Base-by-base conservation (phyloP, 2,113 vertebrate species). In the Drymodes brunneopygia region DNA sequence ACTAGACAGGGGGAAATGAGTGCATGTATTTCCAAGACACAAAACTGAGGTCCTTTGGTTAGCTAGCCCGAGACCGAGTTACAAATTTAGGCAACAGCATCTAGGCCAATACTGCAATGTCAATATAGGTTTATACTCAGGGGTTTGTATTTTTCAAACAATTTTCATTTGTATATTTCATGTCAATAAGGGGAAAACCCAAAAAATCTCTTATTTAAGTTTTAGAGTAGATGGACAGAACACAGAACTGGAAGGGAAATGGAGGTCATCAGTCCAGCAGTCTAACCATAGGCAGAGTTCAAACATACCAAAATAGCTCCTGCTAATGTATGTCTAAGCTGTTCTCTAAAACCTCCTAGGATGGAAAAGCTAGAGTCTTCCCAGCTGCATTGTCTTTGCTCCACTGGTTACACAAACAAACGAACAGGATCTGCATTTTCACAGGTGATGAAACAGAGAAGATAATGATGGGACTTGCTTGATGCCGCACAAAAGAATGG, bases 401-500 rank as follows among this genome's bases (percentile, higher is more conserved):
- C 57, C 38, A 65, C 1, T 35, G 3, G 1, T 71, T 53, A 84
- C 44, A 91, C 81, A 94, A 70, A 90, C 61, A 61, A 48, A 77
- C 4, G 45, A 42, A 85, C 48, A 58, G 21, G 33, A 67, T 83
- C 74, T 60, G 57, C 45, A 31, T 57, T 82, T 91, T 28, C 74
- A 95, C 84, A 93, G 75, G 78, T 54, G 92, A 94, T 79, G 66
- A 57, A 89, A 95, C 90, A 75, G 70, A 81, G 67, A 95, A 93
- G 93, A 80, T 38, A 50, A 72, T 35, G 78, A 88, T 1, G 10
- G 10, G 74, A 93, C 42, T 82, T 48, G 58, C 35, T 80, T 58
- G 71, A 91, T 0, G 1, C 47, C 81, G 91, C 84, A 91, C 25
- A 0, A 10, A 90, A 94, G 92, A 93, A 85, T 6, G n/a, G 82